Evolutionary conservation across 2,888 invertebrate species (phyloP).

Genomic region (Tuberolachnus salignus): DNA sequence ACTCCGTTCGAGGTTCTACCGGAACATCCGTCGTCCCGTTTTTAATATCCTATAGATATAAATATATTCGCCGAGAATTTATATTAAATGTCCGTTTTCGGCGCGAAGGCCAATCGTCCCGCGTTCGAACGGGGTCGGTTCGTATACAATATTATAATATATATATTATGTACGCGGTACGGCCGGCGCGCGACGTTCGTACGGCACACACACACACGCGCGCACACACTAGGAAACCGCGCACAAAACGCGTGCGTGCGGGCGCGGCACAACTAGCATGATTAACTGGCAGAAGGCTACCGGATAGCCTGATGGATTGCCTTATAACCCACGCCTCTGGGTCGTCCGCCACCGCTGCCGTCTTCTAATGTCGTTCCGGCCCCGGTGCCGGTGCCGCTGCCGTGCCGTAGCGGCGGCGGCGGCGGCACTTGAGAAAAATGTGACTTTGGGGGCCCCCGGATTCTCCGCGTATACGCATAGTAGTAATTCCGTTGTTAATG

Average conservation of each 20-base stretch:
- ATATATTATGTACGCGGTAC: too few relatives aligned
- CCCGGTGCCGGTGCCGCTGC: too few relatives aligned
- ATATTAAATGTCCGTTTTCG: too few relatives aligned
- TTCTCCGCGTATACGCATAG: not conserved
- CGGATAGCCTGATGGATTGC: constrained; percentile 52
- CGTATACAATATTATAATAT: too few relatives aligned
- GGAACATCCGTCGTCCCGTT: too few relatives aligned
- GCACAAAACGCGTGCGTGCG: not conserved
- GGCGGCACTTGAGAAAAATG: constrained; percentile 22
- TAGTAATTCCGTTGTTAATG: constrained; percentile 49
- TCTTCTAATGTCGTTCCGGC: constrained; percentile 23
- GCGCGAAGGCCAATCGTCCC: too few relatives aligned
- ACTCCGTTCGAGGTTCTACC: too few relatives aligned
- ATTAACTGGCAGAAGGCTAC: constrained; percentile 50
- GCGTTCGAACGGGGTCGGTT: too few relatives aligned
- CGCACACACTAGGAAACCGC: not conserved
- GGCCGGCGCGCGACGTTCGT: too few relatives aligned
- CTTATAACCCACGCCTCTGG: constrained; percentile 41
- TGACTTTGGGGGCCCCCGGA: constrained; percentile 41
- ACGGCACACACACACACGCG: not conserved
- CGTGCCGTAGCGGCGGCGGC: not conserved
- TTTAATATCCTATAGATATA: too few relatives aligned
- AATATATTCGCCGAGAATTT: too few relatives aligned
- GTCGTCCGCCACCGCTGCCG: not conserved
- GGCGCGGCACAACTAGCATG: constrained; percentile 9